Conservation (phyloP, 1,140 invertebrate species). For the Glomeris maerens region DNA sequence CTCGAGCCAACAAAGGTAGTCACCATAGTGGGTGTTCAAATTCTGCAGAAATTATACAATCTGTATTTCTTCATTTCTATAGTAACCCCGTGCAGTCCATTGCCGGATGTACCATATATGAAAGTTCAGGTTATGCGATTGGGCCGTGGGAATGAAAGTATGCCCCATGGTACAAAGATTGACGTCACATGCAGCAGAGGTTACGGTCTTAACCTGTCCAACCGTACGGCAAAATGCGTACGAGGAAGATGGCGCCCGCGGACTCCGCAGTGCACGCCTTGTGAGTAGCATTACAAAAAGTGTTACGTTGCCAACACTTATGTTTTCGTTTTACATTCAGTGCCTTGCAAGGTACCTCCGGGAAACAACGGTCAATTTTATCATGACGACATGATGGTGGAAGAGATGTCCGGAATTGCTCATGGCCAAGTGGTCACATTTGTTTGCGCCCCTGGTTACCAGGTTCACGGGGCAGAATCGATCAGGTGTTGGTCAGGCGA, state of each 20-base stretch:
- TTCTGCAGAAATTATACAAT: slow-evolving; percentile 13
- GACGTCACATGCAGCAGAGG: slow-evolving; percentile 55
- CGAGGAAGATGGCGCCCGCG: slow-evolving; percentile 64
- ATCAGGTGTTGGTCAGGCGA: slow-evolving; percentile 60
- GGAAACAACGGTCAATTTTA: slow-evolving; percentile 47
- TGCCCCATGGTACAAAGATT: slow-evolving; percentile 45
- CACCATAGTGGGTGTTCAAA: background rate
- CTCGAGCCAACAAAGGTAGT: background rate
- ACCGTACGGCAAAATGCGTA: slow-evolving; percentile 59
- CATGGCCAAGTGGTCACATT: slow-evolving; percentile 49
- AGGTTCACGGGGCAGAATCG: slow-evolving; percentile 49
- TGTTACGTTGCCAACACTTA: no score
- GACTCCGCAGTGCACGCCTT: slow-evolving; percentile 54
- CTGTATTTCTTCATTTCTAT: no score
- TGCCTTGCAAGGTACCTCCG: slow-evolving; percentile 48
- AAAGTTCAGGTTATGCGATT: slow-evolving; percentile 46
- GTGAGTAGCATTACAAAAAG: slow-evolving; percentile 46
- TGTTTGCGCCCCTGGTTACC: slow-evolving; percentile 49
- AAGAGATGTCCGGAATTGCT: slow-evolving; percentile 38
- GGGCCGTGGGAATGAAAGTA: slow-evolving; percentile 26
- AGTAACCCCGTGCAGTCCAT: slow-evolving; percentile 39
- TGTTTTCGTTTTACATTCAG: slow-evolving; percentile 33
- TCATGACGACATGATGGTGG: slow-evolving; percentile 23
- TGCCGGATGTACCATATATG: slow-evolving; percentile 46
- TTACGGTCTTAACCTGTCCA: slow-evolving; percentile 53